A percentile compares a stretch with the other conserved stretches of the same genome.
These are phyloP conservation scores for Pogonus chalceus DNA, from an alignment of 1,140 invertebrate species.

Conservation along the genomic window DNA sequence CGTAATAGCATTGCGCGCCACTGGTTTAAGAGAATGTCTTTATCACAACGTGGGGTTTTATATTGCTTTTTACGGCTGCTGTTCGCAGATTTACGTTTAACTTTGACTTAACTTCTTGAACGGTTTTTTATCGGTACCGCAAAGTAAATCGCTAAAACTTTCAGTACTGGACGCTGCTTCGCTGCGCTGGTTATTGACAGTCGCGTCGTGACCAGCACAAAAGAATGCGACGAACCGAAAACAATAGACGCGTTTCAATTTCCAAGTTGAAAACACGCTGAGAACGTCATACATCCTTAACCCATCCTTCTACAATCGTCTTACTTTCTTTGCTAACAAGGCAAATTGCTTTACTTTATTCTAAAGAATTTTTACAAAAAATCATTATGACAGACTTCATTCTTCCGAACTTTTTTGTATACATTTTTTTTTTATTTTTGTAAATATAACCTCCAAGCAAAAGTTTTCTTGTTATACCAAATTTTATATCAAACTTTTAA, in stretches of 20 bases:
- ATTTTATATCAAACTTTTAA: too few species aligned
- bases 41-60: constrained; percentile 1
- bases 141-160: constrained; percentile 5
- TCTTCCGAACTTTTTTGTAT: too few species aligned
- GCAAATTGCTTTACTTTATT: too few species aligned
- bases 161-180: constrained; percentile 1
- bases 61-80: constrained; percentile 6
- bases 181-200: not conserved
- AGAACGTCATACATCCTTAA: too few species aligned
- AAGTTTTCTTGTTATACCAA: too few species aligned
- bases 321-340: too few species aligned
- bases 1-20: too few species aligned
- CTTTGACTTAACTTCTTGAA: constrained; percentile 6
- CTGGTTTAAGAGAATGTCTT: constrained; percentile 2
- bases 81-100: constrained; percentile 6
- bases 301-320: too few species aligned
- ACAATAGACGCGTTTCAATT: not conserved
- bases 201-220: not conserved
- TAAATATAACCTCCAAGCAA: too few species aligned
- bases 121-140: constrained; percentile 5
- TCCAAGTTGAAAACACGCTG: not conserved
- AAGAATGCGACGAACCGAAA: constrained; percentile 1
- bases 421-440: too few species aligned
- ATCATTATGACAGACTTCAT: too few species aligned
- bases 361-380: too few species aligned